Evolutionary conservation across 2,113 vertebrate species (phyloP), one percentile per base, ranked within the genome.

Genomic region (Microtus pennsylvanicus): DNA sequence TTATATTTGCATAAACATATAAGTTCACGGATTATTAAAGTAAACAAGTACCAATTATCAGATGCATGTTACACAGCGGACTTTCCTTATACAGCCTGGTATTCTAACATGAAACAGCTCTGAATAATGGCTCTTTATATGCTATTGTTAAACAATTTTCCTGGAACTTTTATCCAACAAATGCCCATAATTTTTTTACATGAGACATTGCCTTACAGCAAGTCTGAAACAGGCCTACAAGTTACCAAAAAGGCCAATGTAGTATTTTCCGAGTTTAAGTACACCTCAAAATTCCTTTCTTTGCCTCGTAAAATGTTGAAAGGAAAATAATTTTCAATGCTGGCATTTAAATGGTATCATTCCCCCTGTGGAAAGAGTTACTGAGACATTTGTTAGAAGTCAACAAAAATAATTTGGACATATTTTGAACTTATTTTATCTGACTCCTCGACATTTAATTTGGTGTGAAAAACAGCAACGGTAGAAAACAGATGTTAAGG

Each of bases 401-500:
- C 98, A 98, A 98, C 96, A 98, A 98, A 98, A 98, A 98, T 98
- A 98, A 98, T 99, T 98, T 98, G 98, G 98, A 98, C 98, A 97
- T 98, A 98, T 98, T 98, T 98, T 98, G 97, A 98, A 98, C 98
- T 99, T 98, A 98, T 98, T 99, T 98, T 99, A 98, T 99, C 98
- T 98, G 98, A 98, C 97, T 98, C 92, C 96, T 97, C 98, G 98
- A 98, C 98, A 99, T 98, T 99, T 99, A 98, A 99, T 99, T 99
- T 99, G 98, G 98, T 99, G 98, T 99, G 98, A 98, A 99, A 98
- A 98, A 98, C 98, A 87, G 98, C 98, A 98, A 98, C 94, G 61
- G 98, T 98, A 98, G 98, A 98, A 99, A 99, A 99, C 98, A 99
- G 98, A 99, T 99, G 98, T 98, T 98, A 98, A 98, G 98, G 97